These are phyloP conservation scores for Ptilonorhynchus violaceus DNA, from an alignment of 2,113 vertebrate species.

Conservation along the genomic window DNA sequence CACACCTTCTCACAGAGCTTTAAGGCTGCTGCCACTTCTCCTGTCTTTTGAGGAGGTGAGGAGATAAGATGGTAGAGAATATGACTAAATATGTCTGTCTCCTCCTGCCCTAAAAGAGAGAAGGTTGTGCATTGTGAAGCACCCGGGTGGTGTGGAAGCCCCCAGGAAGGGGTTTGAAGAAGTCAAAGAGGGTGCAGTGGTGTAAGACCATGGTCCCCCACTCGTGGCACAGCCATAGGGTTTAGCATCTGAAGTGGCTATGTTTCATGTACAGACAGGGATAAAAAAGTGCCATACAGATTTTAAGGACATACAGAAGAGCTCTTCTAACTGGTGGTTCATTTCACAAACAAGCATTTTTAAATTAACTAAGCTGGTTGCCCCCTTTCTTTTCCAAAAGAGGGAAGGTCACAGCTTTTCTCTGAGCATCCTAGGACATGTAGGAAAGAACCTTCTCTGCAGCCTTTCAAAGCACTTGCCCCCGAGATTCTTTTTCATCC, in stretches of 20 bases:
- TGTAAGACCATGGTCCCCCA: rapidly evolving
- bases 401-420: neutral
- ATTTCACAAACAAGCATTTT: neutral
- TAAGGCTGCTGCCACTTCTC: neutral
- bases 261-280: neutral
- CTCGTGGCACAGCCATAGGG: neutral
- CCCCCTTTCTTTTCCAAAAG: neutral
- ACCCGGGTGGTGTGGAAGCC: neutral
- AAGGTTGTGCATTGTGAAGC: neutral
- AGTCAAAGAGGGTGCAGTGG: neutral
- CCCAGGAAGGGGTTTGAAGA: neutral
- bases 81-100: neutral
- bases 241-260: neutral
- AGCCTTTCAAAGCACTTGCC: neutral
- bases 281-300: neutral
- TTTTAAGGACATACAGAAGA: neutral
- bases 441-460: neutral
- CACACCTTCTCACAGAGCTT: neutral
- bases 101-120: neutral
- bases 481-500: neutral
- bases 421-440: neutral
- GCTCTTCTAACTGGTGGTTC: neutral
- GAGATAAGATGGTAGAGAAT: neutral
- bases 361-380: neutral
- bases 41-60: neutral